Base-by-base conservation (phyloP, 1,140 invertebrate genomes). In the Paracyclopina nana region DNA sequence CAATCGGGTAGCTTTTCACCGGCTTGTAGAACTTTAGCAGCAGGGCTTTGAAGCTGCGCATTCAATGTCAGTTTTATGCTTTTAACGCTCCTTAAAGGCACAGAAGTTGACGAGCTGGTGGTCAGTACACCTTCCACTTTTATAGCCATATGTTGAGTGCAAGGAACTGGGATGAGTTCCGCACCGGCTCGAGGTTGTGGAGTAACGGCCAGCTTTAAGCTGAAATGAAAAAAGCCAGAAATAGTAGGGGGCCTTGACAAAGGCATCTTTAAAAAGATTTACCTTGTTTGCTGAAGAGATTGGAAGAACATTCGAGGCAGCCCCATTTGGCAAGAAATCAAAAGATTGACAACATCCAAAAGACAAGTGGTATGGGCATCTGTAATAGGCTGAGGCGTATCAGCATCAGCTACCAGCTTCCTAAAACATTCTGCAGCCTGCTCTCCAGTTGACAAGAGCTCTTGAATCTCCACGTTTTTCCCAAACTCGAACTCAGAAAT, bases 301-400 rank as follows among this genome's bases (percentile, higher is more conserved):
- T 91, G 85, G 67, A 86, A 91, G 62, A 86, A 86, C 59, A 79
- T 87, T 29, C 87, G 69, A 14, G 87, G 82, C 57, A 82, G 73
- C 30, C 77, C 73, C 6, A 83, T 61, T 20, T 76, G 74, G 14
- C 76, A 72, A 50, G 69, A 70, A 28, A 74, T 68, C 29, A 84
- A 60, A n/a, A 76, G 65, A 31, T 73, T 68, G 1, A 78, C 74
- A 50, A 77, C 74, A 31, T 73, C 69, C 53, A 76, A 68, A 18
- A 85, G 63, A 24, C 74, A 71, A 46, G 77, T 73, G 6, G 82
- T 73, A 65, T 81, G 76, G 75, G 80, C 61, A 45, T 56, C 56
- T 29, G 41, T 41, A n/a, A 57, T 56, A 18, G 53, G 54, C 9
- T 53, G 55, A 28, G 53, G 46, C 28, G 44, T 11, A 49, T 54